Base-by-base conservation (phyloP, 2,797 vertebrate genomes). In the Halcyon smyrnensis region DNA sequence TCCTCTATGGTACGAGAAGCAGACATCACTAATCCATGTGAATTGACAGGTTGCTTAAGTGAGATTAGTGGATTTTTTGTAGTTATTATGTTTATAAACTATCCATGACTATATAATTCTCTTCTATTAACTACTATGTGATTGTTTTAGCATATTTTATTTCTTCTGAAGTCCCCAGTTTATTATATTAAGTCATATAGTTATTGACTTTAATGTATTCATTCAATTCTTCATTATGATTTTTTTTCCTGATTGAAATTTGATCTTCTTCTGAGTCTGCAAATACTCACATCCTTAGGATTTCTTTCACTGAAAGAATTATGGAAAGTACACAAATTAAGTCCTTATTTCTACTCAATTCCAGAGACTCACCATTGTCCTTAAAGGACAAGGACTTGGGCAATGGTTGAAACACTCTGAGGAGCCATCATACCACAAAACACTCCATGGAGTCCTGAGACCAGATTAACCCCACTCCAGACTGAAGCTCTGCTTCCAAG, bases 51-150 rank as follows among this genome's bases (percentile, higher is more conserved):
- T 87, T 96, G 84, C 41, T 95, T 97, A 96, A 97, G 97, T 97
- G 46, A 85, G 91, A 90, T 97, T 95, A 93, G 46, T 96, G 71
- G 11, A 8, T 87, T 95, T 92, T 91, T 98, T 95, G 34, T 95
- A 97, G 98, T 98, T 97, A 96, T 93, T 98, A 95, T 97, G 82
- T 78, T 95, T 97, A 97, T 97, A 95, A 64, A 59, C 56, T 93
- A 79, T 65, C 57, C 95, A 82, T 84, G 84, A 74, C 86, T 97
- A 96, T 80, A 87, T 23, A 94, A 87, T 65, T 46, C 13, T 89
- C n/a, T 94, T 96, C 86, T 93, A 95, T 97, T 97, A 97, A 97
- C 97, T 98, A 97, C 78, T 68, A 88, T 93, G 78, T 95, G 84
- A 95, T 96, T 96, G 32, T n/a, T 96, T 98, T 95, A 90, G 37